phyloP scores from a whole-genome alignment of 2,888 invertebrate genomes.

The Drosophila mimetica region DNA sequence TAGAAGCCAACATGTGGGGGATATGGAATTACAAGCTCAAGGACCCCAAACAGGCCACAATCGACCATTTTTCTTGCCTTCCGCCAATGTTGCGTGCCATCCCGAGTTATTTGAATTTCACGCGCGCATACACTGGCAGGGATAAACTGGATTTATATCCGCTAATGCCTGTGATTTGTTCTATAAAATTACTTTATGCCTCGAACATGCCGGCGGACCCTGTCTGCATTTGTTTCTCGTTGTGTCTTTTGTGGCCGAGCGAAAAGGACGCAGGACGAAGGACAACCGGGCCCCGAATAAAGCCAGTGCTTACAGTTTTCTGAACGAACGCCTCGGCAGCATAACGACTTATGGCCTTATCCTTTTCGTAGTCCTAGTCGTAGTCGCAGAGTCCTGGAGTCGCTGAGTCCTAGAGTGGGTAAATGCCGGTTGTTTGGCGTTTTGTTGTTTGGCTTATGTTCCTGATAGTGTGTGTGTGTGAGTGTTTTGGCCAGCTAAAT shows the following conservation, averaged over 20 bases:
- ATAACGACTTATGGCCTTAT: conserved; percentile 66
- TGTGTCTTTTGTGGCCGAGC: conserved; percentile 13
- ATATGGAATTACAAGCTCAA: conserved; percentile 54
- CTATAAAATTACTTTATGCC: conserved; percentile 79
- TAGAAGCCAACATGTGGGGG: no score
- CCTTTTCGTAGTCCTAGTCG: conserved; percentile 48
- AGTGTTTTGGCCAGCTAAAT: conserved; percentile 35
- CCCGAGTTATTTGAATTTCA: conserved; percentile 72
- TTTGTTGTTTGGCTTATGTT: conserved; percentile 36
- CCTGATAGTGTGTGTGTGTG: conserved; percentile 32
- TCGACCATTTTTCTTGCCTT: conserved; percentile 60
- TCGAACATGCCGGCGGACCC: conserved; percentile 61
- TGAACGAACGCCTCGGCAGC: conserved; percentile 48
- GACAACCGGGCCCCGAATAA: conserved; percentile 10
- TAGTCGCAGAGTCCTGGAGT: no score
- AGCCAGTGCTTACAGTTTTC: conserved; percentile 54
- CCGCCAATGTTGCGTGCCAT: conserved; percentile 54
- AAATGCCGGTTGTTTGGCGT: conserved; percentile 50
- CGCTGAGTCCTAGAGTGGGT: conserved; percentile 40
- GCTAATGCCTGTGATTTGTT: conserved; percentile 80
- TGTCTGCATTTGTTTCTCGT: conserved; percentile 21
- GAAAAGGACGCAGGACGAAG: conserved; percentile 3
- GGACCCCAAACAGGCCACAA: conserved; percentile 49
- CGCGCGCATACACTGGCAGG: conserved; percentile 75
- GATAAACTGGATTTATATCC: conserved; percentile 79